These are phyloP conservation scores for Oreochromis niloticus DNA, from an alignment of 2,113 vertebrate genomes.

Conservation along the genomic window DNA sequence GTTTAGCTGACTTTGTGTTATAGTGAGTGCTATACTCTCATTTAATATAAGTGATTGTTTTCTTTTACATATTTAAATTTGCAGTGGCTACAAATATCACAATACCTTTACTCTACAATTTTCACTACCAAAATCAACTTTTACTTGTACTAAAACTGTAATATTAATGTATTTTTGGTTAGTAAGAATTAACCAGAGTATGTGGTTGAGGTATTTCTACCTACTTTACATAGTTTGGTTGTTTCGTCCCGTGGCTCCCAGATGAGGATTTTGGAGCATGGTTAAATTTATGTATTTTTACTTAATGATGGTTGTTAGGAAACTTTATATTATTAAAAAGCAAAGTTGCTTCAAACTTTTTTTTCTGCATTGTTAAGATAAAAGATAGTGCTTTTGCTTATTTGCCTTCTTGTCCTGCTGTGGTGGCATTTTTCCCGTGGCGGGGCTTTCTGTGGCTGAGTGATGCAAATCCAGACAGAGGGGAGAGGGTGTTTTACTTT, in stretches of 20 bases:
- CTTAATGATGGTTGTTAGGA: neutral
- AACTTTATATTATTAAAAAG: neutral
- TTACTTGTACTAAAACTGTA: neutral
- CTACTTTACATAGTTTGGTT: neutral
- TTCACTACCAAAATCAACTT: neutral
- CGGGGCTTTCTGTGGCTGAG: neutral
- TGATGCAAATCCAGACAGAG: constrained; percentile 14
- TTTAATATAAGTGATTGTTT: neutral
- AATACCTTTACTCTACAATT: neutral
- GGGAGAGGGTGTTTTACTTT: neutral
- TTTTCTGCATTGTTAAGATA: neutral
- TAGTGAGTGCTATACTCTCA: neutral
- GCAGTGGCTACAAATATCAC: neutral
- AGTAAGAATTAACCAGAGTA: neutral
- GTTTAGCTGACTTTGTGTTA: neutral
- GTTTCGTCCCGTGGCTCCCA: neutral
- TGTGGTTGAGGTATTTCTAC: neutral
- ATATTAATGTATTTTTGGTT: neutral
- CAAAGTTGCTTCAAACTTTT: neutral
- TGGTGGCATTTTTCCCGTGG: neutral
- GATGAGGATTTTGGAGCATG: neutral
- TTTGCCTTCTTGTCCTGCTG: neutral
- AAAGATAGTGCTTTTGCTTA: neutral
- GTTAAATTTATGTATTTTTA: neutral
- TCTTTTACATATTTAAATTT: neutral